Conservation (phyloP, 2,797 vertebrate species). For the Phrynocephalus forsythii region DNA sequence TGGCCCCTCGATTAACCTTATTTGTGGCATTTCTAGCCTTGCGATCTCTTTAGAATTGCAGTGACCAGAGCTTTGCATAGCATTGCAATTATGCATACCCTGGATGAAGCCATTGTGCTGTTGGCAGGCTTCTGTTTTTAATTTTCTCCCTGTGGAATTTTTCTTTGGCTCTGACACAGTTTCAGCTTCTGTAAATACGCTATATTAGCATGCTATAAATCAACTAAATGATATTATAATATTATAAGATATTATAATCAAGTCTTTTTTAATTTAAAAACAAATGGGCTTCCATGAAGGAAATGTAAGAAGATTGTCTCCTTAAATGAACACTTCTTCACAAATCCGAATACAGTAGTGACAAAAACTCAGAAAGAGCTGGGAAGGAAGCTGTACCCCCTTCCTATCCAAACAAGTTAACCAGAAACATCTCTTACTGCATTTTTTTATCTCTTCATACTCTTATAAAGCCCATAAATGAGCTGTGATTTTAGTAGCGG, state of each 20-base stretch:
- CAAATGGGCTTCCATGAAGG: neutral
- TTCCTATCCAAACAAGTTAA: neutral
- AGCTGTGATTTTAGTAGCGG: neutral
- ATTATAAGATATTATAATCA: too few species aligned
- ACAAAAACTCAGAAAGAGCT: neutral
- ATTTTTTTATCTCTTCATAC: neutral
- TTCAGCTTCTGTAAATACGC: neutral
- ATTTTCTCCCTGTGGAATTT: neutral
- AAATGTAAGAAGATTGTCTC: neutral
- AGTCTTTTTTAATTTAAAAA: neutral
- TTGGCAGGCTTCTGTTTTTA: too few species aligned
- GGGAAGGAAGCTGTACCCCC: neutral
- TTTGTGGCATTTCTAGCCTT: too few species aligned
- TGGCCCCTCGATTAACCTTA: too few species aligned
- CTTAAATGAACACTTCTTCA: neutral
- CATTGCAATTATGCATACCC: neutral
- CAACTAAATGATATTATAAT: neutral
- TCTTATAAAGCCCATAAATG: neutral
- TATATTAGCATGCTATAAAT: neutral
- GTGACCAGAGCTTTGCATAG: too few species aligned
- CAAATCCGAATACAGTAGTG: neutral
- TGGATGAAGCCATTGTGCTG: too few species aligned
- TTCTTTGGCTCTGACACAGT: neutral
- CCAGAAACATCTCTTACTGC: neutral
- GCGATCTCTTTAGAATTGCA: too few species aligned